A percentile compares a stretch with the other conserved stretches of the same genome.
phyloP scores from a whole-genome alignment of 2,113 vertebrate genomes.

The Pavo muticus region DNA sequence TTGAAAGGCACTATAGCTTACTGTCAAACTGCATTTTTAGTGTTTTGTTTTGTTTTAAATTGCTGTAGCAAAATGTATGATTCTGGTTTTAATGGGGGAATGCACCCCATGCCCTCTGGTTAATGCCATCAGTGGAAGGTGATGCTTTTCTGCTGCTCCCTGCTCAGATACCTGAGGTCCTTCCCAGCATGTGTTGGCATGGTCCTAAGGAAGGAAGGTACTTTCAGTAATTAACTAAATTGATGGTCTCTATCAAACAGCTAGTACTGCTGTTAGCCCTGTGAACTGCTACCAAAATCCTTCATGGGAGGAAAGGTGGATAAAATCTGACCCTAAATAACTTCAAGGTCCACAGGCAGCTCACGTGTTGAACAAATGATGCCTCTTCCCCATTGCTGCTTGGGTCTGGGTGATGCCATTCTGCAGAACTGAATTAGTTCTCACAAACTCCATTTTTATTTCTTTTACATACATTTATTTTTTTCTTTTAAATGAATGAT shows the following conservation, averaged over 20 bases:
- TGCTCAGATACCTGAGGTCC: background rate
- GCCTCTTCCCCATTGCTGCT: rapidly evolving
- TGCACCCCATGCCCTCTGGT: background rate
- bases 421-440: background rate
- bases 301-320: background rate
- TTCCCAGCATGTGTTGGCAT: background rate
- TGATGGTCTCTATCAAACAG: background rate
- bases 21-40: background rate
- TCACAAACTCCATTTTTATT: background rate
- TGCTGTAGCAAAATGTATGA: background rate
- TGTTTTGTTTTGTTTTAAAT: background rate
- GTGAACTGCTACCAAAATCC: background rate
- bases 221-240: background rate
- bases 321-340: background rate
- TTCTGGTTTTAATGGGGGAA: background rate
- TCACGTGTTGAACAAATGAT: rapidly evolving
- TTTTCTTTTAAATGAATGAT: background rate
- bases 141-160: background rate
- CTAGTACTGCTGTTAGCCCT: background rate
- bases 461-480: background rate
- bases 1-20: no score
- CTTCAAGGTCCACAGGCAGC: no score
- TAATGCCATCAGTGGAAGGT: background rate
- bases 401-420: background rate
- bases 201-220: background rate